Evolutionary conservation across 2,113 vertebrate species (phyloP).

Genomic region (Gopherus evgoodei): DNA sequence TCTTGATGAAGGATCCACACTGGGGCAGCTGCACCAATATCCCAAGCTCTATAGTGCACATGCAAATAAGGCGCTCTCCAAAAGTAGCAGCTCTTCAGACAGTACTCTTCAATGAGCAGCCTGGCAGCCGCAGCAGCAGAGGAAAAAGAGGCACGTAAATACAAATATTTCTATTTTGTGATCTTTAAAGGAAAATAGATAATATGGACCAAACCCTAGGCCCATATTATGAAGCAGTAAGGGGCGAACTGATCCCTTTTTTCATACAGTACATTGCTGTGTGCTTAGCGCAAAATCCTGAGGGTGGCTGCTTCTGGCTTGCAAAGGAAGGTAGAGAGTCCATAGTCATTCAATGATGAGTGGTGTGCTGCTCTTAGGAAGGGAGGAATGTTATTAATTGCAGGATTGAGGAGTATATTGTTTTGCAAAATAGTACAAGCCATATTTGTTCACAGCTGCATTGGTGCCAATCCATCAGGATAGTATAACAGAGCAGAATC

Average conservation of each 20-base stretch:
- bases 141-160: fast-evolving
- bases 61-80: neutral
- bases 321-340: neutral
- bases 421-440: neutral
- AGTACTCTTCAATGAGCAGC: neutral
- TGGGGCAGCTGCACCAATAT: fast-evolving
- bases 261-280: neutral
- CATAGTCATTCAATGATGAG: neutral
- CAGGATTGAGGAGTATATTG: neutral
- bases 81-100: neutral
- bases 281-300: neutral
- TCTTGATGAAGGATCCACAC: neutral
- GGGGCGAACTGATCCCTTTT: neutral
- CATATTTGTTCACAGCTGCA: neutral
- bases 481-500: neutral
- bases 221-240: neutral
- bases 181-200: neutral
- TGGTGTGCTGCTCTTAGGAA: neutral
- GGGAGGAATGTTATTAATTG: neutral
- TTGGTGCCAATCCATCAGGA: neutral
- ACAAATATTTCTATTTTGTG: neutral
- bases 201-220: neutral
- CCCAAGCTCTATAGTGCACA: neutral
- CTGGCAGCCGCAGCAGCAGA: neutral
- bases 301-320: neutral